These are phyloP conservation scores for Thalassoma bifasciatum DNA, from an alignment of 2,113 vertebrate species.

Conservation along the genomic window DNA sequence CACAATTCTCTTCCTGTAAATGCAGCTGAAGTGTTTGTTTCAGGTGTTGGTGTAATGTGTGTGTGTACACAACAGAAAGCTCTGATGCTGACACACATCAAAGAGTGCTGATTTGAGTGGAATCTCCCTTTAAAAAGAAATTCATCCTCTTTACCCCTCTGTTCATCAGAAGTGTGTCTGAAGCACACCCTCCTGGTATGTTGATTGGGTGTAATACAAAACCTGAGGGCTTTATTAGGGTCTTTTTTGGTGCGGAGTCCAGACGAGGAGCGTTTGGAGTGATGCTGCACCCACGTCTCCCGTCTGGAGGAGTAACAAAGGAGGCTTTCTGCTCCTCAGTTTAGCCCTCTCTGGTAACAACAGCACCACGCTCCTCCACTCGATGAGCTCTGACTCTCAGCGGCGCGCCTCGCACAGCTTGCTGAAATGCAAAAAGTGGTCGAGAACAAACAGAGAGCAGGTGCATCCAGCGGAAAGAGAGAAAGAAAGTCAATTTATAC, in stretches of 20 bases:
- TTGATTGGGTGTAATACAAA: conserved; percentile 68
- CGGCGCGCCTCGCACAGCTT: conserved; percentile 3
- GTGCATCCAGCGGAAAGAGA: background rate
- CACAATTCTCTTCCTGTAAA: conserved; percentile 12
- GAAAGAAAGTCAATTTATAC: background rate
- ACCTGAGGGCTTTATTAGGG: conserved; percentile 63
- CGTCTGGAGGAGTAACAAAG: conserved; percentile 68
- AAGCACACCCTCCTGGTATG: conserved; percentile 43
- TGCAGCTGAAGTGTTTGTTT: background rate
- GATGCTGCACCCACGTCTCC: conserved; percentile 52
- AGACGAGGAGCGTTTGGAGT: conserved; percentile 66
- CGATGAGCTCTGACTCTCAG: conserved; percentile 10
- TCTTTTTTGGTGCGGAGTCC: conserved; percentile 42
- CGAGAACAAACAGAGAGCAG: background rate
- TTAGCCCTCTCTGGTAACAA: conserved; percentile 52
- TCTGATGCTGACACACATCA: conserved; percentile 20
- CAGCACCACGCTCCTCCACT: conserved; percentile 23
- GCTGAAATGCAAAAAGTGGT: conserved; percentile 15
- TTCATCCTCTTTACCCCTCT: conserved; percentile 21
- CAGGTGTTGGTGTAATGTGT: background rate
- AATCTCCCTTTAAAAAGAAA: conserved; percentile 45
- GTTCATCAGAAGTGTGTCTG: conserved; percentile 53
- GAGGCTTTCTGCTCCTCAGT: conserved; percentile 48
- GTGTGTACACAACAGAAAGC: background rate
- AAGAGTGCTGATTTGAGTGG: conserved; percentile 37